Evolutionary conservation across 2,797 vertebrate species (phyloP), one percentile per base, ranked within the genome.

Genomic region (Cirrhinus mrigala): DNA sequence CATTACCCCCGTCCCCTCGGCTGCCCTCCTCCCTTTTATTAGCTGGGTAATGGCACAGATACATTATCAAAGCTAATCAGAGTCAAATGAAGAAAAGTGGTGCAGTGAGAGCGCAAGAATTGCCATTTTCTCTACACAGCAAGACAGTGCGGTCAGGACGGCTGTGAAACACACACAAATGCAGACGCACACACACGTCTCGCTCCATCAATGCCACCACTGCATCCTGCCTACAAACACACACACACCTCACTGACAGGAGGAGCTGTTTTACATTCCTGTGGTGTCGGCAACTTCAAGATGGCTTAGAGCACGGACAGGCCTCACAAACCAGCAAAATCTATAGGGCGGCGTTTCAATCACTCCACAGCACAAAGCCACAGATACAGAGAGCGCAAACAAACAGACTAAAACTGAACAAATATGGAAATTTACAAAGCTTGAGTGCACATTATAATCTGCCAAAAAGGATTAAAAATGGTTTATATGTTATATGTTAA

Each of bases 21-120:
- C 87, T 85, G 33, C 68, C 87, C 80, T 89, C 73, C 89, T 90
- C 87, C 69, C 92, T 94, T 94, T 94, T 92, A 94, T 93, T 88
- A 90, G 91, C 87, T 88, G 91, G 92, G 94, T 97, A 96, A 96
- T 95, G 93, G 94, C 93, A 92, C 93, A 94, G 92, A 96, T 96
- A 96, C 92, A 96, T 97, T 97, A 97, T 97, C 94, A 94, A 92
- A 97, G 92, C 93, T 97, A 97, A 98, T 97, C 95, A 95, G 95
- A 96, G 94, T 95, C 95, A 96, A 96, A 97, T 97, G 95, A 97
- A 96, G 95, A 96, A 96, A 97, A 94, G 94, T 94, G 96, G 94
- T 94, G 93, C 93, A 95, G 96, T 95, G 95, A 96, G 95, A 97
- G 95, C 88, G 90, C 88, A 93, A 92, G 95, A 96, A 97, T 96